Percentiles rank a stretch among this genome's conserved stretches.
phyloP scores from a whole-genome alignment of 2,113 vertebrate species.

The Helogale parvula region DNA sequence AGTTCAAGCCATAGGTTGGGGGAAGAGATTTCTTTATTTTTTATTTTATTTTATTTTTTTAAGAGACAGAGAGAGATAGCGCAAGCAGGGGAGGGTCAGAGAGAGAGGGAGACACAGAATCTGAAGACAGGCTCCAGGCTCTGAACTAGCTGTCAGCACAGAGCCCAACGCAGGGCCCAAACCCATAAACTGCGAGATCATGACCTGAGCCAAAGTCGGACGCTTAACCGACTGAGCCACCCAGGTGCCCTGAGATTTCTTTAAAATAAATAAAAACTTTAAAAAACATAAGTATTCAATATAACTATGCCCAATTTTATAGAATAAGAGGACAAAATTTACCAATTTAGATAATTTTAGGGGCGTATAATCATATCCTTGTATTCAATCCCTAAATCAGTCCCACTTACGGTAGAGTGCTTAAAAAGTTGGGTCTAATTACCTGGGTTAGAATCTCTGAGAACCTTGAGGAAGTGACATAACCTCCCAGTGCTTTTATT shows the following conservation, averaged over 20 bases:
- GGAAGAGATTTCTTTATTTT: background rate
- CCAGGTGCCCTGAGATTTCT: background rate
- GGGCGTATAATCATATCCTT: background rate
- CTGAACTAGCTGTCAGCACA: too few species aligned
- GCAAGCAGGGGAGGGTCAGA: too few species aligned
- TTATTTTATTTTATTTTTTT: too few species aligned
- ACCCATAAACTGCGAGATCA: too few species aligned
- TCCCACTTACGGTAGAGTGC: background rate
- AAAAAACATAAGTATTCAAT: background rate
- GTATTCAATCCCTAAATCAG: conserved; percentile 1
- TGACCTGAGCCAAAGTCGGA: too few species aligned
- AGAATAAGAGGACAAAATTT: background rate
- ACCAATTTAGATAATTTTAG: background rate
- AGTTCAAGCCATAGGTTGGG: background rate
- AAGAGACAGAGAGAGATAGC: too few species aligned
- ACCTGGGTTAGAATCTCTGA: background rate
- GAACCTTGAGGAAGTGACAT: background rate
- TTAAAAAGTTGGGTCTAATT: conserved; percentile 25
- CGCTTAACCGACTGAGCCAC: too few species aligned
- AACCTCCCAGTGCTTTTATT: conserved; percentile 8
- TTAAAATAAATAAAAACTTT: background rate
- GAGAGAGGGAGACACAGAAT: too few species aligned
- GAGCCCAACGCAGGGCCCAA: too few species aligned
- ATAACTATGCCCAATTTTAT: background rate
- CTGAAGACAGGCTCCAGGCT: too few species aligned